Evolutionary conservation across 2,888 invertebrate genomes (phyloP), one percentile per base, ranked within the genome.

Genomic region (Hydraecia micacea): DNA sequence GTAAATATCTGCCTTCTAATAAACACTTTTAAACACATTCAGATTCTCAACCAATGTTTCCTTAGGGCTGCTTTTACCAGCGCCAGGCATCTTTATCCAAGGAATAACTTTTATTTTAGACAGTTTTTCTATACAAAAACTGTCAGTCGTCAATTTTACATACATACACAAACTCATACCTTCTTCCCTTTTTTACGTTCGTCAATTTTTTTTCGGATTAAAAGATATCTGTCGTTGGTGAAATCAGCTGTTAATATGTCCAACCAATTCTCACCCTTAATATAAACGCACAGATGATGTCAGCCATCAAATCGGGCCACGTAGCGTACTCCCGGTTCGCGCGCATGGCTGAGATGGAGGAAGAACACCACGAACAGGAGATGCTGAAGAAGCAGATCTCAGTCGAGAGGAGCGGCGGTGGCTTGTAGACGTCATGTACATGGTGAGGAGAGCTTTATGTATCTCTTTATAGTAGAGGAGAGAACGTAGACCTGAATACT

Each of bases 291-390:
- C 94, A 99, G 99, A 98, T 99, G 98, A 99, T 99, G 99, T 99
- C 99, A 25, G 99, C 99, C 15, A 98, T 99, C 89, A 99, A 99
- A 95, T 98, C 99, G 0, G 99, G 99, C 18, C 98, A 99, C 92
- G 98, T 99, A 85, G 98, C 99, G 4, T 99, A 99, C 95, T 99
- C 99, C 28, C 97, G 99, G 81, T 99, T 99, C 95, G 99, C 99
- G 3, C 97, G 98, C 90, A 99, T 99, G 98, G 99, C 99, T 0
- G 99, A 99, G 95, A 97, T 99, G 97, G 99, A 99, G 92, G 99
- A 99, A 92, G 98, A 98, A 78, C 98, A 98, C 86, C 98, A 98
- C 87, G 98, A 99, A 92, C 97, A 97, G 87, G 98, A 98, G 89
- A 96, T 97, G 84, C 96, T 98, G 66, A 98, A 98, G 95, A 97